These are phyloP conservation scores for Etheostoma spectabile DNA, from an alignment of 2,113 vertebrate genomes.

Conservation along the genomic window DNA sequence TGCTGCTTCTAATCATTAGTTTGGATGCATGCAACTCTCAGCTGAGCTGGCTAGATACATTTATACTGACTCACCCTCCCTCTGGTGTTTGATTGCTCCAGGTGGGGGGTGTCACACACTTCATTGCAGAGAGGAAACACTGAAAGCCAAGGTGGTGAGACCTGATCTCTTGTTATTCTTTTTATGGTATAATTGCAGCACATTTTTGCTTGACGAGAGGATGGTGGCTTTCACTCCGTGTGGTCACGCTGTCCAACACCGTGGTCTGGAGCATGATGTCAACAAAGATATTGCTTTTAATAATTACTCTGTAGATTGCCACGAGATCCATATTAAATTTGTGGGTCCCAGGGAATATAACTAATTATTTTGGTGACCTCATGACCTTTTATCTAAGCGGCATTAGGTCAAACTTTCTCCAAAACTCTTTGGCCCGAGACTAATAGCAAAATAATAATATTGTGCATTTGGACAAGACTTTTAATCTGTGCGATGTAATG, in stretches of 20 bases:
- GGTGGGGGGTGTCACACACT: slow-evolving; percentile 38
- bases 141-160: neutral
- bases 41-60: slow-evolving; percentile 7
- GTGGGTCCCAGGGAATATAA: no score
- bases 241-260: neutral
- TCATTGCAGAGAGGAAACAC: slow-evolving; percentile 37
- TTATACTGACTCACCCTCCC: slow-evolving; percentile 31
- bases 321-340: no score
- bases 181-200: slow-evolving; percentile 5
- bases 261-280: neutral
- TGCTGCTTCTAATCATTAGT: slow-evolving; percentile 55
- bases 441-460: no score
- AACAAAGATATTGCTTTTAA: neutral
- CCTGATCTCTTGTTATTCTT: neutral
- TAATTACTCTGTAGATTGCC: neutral
- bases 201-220: neutral
- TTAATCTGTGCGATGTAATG: no score
- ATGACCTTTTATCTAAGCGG: no score
- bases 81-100: slow-evolving; percentile 45
- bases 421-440: no score
- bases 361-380: neutral
- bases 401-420: no score
- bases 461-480: no score
- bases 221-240: neutral
- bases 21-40: slow-evolving; percentile 38